These are phyloP conservation scores for Pheosia gnoma DNA, from an alignment of 2,888 invertebrate genomes.

Conservation along the genomic window DNA sequence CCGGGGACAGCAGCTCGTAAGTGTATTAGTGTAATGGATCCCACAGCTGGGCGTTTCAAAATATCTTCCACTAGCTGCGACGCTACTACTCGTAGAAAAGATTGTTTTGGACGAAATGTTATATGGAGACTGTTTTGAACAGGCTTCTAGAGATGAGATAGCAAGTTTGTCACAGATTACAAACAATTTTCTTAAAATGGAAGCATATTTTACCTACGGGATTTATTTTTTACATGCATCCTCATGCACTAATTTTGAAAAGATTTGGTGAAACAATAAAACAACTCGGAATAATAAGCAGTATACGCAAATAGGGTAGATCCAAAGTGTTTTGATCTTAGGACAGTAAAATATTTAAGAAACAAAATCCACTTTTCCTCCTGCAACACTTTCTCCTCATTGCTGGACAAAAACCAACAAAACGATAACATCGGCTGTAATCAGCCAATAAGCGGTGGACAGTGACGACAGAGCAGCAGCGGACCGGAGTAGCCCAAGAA, in stretches of 20 bases:
- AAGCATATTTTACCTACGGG: no score
- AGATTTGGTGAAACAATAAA: no score
- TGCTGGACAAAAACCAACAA: background rate
- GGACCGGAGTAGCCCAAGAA: background rate
- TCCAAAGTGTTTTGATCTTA: no score
- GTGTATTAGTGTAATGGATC: slow-evolving; percentile 4
- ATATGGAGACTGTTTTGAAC: background rate
- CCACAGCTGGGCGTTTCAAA: background rate
- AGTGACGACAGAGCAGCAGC: background rate
- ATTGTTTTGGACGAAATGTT: background rate
- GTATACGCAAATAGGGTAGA: no score
- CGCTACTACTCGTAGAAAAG: background rate
- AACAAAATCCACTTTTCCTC: no score
- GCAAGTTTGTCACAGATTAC: no score
- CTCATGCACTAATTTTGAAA: no score
- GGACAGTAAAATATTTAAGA: no score
- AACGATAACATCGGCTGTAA: background rate
- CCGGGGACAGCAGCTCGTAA: background rate
- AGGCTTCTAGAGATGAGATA: no score
- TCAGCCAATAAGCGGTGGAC: background rate
- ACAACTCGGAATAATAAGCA: no score
- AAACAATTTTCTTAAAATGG: no score
- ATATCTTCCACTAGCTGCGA: background rate
- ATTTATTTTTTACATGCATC: no score
- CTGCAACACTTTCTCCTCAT: slow-evolving; percentile 2